A percentile compares a stretch with the other conserved stretches of the same genome.
Conservation (phyloP, 1,140 invertebrate species). For the Drosophila tsacasi region DNA sequence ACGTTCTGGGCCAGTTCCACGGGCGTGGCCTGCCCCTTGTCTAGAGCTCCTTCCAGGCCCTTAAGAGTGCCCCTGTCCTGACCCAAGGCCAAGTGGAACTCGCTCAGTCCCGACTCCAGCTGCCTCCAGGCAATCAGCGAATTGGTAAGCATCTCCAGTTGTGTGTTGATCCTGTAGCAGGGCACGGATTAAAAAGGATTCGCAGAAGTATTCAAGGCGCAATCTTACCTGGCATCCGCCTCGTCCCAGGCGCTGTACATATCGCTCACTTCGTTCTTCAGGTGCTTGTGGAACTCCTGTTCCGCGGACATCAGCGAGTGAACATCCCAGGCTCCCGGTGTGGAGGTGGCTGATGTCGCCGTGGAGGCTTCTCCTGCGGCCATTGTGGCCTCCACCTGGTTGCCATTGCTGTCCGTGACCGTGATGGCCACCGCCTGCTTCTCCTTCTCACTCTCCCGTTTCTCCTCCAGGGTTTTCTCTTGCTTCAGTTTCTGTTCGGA, state of each 20-base stretch:
- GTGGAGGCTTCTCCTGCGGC: constrained; percentile 33
- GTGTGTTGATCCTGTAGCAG: constrained; percentile 69
- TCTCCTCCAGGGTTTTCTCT: not conserved
- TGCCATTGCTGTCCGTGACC: constrained; percentile 77
- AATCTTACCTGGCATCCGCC: constrained; percentile 89
- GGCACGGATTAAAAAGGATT: not conserved
- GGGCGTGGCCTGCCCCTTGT: constrained; percentile 87
- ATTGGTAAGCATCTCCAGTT: constrained; percentile 77
- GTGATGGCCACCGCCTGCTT: constrained; percentile 55
- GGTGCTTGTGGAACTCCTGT: constrained; percentile 86
- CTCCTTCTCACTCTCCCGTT: not conserved
- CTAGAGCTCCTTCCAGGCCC: constrained; percentile 87
- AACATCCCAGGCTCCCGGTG: constrained; percentile 84
- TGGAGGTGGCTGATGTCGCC: constrained; percentile 57
- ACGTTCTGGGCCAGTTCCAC: constrained; percentile 88
- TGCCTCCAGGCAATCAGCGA: constrained; percentile 88
- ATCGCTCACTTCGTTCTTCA: constrained; percentile 91
- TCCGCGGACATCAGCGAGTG: constrained; percentile 77
- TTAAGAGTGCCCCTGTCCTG: constrained; percentile 88
- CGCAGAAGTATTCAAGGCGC: not conserved
- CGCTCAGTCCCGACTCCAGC: constrained; percentile 87
- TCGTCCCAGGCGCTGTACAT: constrained; percentile 92
- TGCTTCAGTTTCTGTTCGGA: constrained; percentile 63
- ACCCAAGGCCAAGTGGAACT: constrained; percentile 88
- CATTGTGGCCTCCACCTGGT: constrained; percentile 61